These are phyloP conservation scores for Ramphastos sulfuratus DNA, from an alignment of 2,113 vertebrate genomes.

Conservation along the genomic window DNA sequence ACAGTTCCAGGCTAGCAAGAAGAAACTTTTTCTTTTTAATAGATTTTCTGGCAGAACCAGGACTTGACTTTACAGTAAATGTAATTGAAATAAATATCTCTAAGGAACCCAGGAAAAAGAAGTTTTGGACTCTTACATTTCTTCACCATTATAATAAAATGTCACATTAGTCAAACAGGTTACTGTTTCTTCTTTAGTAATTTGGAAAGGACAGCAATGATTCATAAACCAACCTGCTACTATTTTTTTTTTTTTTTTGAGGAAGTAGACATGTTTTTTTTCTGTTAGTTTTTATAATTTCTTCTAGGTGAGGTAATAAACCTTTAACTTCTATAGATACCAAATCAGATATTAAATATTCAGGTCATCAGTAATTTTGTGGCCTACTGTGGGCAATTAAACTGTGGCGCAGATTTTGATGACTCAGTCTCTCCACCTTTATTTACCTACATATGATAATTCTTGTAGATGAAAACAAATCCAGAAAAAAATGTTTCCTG, in stretches of 20 bases:
- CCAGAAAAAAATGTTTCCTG: background rate
- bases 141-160: background rate
- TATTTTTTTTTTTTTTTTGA: background rate
- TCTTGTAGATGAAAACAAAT: background rate
- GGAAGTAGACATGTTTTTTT: background rate
- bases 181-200: background rate
- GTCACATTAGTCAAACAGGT: background rate
- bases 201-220: conserved; percentile 10
- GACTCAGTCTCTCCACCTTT: background rate
- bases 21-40: background rate
- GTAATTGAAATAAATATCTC: background rate
- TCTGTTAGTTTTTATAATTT: background rate
- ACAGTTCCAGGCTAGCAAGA: background rate
- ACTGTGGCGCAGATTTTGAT: background rate
- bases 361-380: conserved; percentile 9
- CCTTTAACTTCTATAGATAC: background rate
- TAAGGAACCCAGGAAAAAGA: background rate
- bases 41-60: background rate
- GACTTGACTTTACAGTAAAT: background rate
- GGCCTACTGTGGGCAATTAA: background rate
- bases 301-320: background rate
- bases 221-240: conserved; percentile 34
- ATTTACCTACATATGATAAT: conserved; percentile 4
- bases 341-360: background rate
- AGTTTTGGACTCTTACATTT: background rate